Evolutionary conservation across 2,888 invertebrate genomes (phyloP).

Genomic region (Phragmatobia fuliginosa): DNA sequence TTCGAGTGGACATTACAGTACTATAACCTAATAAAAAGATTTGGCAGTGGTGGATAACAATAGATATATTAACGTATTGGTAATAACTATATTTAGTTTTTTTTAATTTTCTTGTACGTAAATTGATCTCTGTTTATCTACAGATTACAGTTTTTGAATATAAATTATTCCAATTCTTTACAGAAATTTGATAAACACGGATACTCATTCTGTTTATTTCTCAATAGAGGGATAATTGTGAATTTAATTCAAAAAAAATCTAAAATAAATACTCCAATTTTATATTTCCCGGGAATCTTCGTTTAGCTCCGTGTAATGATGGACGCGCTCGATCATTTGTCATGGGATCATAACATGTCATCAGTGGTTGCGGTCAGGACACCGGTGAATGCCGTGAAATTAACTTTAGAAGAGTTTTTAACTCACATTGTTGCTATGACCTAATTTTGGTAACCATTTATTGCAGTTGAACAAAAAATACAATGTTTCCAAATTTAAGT

Average conservation of each 20-base stretch:
- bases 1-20: background rate
- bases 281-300: background rate
- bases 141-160: background rate
- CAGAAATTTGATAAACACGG: background rate
- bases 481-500: background rate
- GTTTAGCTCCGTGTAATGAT: constrained; percentile 40
- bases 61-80: background rate
- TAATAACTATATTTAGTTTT: no score
- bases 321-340: constrained; percentile 68
- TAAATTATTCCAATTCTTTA: background rate
- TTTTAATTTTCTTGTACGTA: background rate
- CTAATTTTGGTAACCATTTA: constrained; percentile 17
- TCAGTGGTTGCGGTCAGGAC: constrained; percentile 67
- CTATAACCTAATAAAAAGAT: background rate
- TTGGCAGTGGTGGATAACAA: background rate
- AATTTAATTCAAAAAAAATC: no score
- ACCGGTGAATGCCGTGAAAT: constrained; percentile 69
- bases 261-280: no score
- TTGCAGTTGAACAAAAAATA: background rate
- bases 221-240: no score
- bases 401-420: constrained; percentile 72
- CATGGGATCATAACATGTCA: constrained; percentile 63
- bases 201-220: no score
- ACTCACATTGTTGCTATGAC: constrained; percentile 52
- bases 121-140: background rate